Base-by-base conservation (phyloP, 2,888 invertebrate species). In the Lamellibrachia satsuma region DNA sequence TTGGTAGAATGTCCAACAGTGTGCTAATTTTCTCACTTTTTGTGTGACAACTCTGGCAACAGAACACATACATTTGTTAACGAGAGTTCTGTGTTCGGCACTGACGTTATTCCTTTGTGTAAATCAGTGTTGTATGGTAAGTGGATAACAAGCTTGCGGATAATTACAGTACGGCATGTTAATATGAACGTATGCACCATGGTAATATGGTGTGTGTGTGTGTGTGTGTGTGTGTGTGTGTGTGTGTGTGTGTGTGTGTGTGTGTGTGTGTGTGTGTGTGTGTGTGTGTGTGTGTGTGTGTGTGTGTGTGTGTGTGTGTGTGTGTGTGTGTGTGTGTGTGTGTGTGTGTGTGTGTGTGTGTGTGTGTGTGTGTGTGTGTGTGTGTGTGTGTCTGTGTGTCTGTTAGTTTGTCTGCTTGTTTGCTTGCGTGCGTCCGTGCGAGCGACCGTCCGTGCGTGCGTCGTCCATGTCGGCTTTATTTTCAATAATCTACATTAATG, bases 1-100 rank as follows among this genome's bases (percentile, higher is more conserved):
- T 92, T 7, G 93, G 93, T 11, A 93, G 91, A 52, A 93, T 7
- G 91, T 93, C 93, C 90, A 93, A 91, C 27, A 93, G 57, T 15
- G 52, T 60, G 22, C 91, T 91, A 7, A 93, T 60, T 90, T 91
- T 92, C 90, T 92, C 92, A 75, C 6, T 22, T 6, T 22, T 4
- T 75, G 4, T 75, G 15, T 15, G 2, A 15, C 75, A 75, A 75
- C 75, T 75, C 75, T 75, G 75, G 22, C 75, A 75, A 75, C 15
- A 4, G 75, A 75, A 15, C n/a, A 22, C 4, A 3, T 0, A 6
- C 3, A 1, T 6, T 75, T 75, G 75, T 75, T 75, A 75, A n/a
- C 3, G 75, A 15, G 4, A 4, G 22, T 22, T 22, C 22, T 22
- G 22, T n/a, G 39, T 39, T 39, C 39, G 39, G 39, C 39, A 39